Base-by-base conservation (phyloP, 2,113 vertebrate genomes). In the Egretta garzetta region DNA sequence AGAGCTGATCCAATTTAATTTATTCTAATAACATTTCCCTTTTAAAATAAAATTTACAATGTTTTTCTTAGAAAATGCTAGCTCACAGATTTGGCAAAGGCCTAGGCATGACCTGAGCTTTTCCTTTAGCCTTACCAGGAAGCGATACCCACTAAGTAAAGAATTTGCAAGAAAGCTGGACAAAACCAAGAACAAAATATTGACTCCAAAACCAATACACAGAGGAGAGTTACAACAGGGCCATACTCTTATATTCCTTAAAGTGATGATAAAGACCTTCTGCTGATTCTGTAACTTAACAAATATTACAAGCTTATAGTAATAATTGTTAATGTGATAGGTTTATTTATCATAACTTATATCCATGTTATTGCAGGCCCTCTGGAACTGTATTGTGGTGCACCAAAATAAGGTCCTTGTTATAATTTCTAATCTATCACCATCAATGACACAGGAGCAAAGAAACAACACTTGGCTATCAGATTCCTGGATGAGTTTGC, bases 31-130 rank as follows among this genome's bases (percentile, higher is more conserved):
- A 68, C 49, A 88, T 84, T 94, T 90, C 60, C 70, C 37, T 59
- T 92, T 83, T 22, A 64, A 90, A 91, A 88, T 27, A 86, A 6
- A 63, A 68, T 76, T 88, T 79, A 63, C 33, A 77, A 32, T 43
- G 60, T 76, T 93, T 94, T 95, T 53, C 64, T 86, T 93, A 87
- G 82, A 95, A 86, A 89, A 93, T 37, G 28, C 50, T 49, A 72
- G 55, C 43, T 91, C 28, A 70, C 26, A 64, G 66, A 67, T 83
- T 64, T 49, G 80, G 62, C 60, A 81, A 90, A 30, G 39, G 49
- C 92, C 89, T 87, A 76, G 70, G 49, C 72, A 53, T 47, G 87
- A 96, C 82, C 81, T 2, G 5, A 93, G 53, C 41, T 84, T 70
- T 76, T 73, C 72, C 91, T 88, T 68, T 32, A 86, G 73, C 81